Percentiles rank a stretch among this genome's conserved stretches.
These are phyloP conservation scores for Sicus ferrugineus DNA, from an alignment of 2,888 invertebrate species.

Conservation along the genomic window DNA sequence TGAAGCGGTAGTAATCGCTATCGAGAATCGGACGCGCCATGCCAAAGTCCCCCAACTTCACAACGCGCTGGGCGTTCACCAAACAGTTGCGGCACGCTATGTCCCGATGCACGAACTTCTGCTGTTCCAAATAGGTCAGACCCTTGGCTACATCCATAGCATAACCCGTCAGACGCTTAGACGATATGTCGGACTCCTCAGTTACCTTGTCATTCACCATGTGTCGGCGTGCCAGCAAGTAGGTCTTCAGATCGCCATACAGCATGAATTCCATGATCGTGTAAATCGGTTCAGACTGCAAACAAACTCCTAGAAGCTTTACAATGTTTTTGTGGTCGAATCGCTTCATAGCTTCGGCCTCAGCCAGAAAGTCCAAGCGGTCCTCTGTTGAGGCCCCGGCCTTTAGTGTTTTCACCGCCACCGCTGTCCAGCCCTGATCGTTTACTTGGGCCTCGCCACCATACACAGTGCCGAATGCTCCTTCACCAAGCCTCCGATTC, in stretches of 20 bases:
- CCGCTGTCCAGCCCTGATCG: constrained; percentile 79
- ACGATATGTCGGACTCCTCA: constrained; percentile 78
- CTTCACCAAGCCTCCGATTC: constrained; percentile 85
- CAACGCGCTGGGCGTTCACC: constrained; percentile 75
- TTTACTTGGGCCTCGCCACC: constrained; percentile 79
- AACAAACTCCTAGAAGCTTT: constrained; percentile 83
- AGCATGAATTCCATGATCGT: constrained; percentile 95
- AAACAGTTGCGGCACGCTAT: constrained; percentile 82
- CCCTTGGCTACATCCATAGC: constrained; percentile 88
- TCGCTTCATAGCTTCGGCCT: constrained; percentile 93
- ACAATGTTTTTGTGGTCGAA: constrained; percentile 92
- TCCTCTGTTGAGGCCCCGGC: constrained; percentile 83
- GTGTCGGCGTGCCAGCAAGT: constrained; percentile 83
- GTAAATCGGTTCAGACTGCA: constrained; percentile 85
- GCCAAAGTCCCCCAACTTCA: constrained; percentile 87
- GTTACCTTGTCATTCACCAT: constrained; percentile 73
- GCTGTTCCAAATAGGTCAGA: constrained; percentile 81
- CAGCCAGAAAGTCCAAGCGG: constrained; percentile 89
- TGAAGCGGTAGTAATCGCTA: constrained; percentile 89
- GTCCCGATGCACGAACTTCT: constrained; percentile 90
- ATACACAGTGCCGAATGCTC: constrained; percentile 92
- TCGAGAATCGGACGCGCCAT: constrained; percentile 90
- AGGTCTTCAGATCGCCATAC: constrained; percentile 91
- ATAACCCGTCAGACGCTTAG: constrained; percentile 82
- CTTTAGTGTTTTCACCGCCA: constrained; percentile 90